phyloP scores from a whole-genome alignment of 1,140 invertebrate species.

The Microvelia longipes region DNA sequence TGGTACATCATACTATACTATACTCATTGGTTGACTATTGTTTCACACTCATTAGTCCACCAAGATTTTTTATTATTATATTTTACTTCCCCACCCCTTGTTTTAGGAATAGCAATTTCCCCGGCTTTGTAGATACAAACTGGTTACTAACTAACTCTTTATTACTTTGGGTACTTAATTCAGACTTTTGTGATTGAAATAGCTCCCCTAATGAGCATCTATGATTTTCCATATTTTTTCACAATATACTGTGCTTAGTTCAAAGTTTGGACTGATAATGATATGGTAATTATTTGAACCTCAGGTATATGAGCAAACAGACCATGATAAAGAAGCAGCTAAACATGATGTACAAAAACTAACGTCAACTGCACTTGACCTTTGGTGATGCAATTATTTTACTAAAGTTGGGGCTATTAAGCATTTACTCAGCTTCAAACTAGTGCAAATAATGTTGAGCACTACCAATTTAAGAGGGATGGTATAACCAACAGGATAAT shows the following conservation, averaged over 20 bases:
- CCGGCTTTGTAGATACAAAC: not conserved
- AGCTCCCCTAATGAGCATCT: not conserved
- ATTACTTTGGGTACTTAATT: not conserved
- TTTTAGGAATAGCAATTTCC: not conserved
- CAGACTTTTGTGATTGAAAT: not conserved
- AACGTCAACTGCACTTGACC: not conserved
- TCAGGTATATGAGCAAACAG: not conserved
- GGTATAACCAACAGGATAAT: too few species aligned
- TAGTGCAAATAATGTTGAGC: too few species aligned
- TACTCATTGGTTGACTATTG: not conserved
- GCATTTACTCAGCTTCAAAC: too few species aligned
- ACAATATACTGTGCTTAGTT: not conserved
- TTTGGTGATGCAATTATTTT: not conserved
- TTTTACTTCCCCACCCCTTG: not conserved
- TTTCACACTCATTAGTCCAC: not conserved
- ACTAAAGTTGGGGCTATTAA: not conserved
- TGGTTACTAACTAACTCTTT: not conserved
- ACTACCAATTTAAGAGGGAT: too few species aligned
- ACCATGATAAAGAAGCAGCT: not conserved
- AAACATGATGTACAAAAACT: not conserved
- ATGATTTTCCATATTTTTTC: not conserved
- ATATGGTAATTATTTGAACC: not conserved
- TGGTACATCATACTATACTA: too few species aligned
- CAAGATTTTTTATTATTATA: not conserved
- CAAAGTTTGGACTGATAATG: not conserved